These are phyloP conservation scores for Quadroppia sp. DNA, from an alignment of 2,888 invertebrate genomes.

Conservation along the genomic window DNA sequence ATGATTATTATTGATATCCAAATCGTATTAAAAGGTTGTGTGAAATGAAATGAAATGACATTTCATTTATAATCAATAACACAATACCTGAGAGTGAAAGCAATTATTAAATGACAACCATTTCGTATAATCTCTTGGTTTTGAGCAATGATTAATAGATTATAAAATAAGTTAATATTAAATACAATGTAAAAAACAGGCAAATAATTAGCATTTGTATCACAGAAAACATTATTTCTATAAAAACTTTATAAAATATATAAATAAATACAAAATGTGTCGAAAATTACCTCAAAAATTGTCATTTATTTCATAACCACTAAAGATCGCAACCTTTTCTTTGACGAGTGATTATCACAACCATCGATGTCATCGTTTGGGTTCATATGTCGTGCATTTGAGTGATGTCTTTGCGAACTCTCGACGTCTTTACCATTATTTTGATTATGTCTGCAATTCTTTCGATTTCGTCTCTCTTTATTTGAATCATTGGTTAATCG, in stretches of 20 bases:
- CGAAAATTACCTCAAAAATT: slow-evolving; percentile 15
- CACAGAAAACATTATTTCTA: slow-evolving; percentile 9
- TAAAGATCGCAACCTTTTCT: slow-evolving; percentile 36
- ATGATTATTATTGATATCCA: slow-evolving; percentile 14
- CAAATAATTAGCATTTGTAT: background rate
- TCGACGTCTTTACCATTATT: background rate
- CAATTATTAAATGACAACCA: slow-evolving; percentile 11
- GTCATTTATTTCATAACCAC: slow-evolving; percentile 30
- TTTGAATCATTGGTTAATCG: background rate
- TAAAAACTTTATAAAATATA: background rate
- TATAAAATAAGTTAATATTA: background rate
- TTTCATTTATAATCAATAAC: slow-evolving; percentile 26
- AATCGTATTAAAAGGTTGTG: slow-evolving; percentile 11
- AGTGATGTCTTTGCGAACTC: background rate
- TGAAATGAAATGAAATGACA: slow-evolving; percentile 31
- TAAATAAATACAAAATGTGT: background rate
- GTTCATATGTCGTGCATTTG: background rate
- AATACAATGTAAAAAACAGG: slow-evolving; percentile 2
- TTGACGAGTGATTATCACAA: background rate
- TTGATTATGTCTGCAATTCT: background rate
- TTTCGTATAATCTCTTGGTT: background rate
- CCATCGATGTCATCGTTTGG: slow-evolving; percentile 10
- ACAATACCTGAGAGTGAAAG: slow-evolving; percentile 38
- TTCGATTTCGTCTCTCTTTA: background rate
- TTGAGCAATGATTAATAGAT: slow-evolving; percentile 15